Percentiles rank a stretch among this genome's conserved stretches.
Conservation (phyloP, 2,888 invertebrate genomes). For the Campoletis raptor region DNA sequence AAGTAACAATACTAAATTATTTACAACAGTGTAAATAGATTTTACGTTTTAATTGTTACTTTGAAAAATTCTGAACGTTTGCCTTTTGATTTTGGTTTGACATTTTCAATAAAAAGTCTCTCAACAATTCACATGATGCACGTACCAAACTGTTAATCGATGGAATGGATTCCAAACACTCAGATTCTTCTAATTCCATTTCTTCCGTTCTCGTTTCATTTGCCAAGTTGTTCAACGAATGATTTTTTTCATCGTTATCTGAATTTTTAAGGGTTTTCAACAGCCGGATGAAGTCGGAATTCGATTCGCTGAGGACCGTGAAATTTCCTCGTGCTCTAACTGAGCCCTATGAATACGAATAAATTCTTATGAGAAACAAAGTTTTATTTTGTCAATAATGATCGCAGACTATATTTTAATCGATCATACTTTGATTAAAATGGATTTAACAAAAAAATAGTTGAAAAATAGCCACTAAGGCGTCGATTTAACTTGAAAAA, state of each 20-base stretch:
- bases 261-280: slow-evolving; percentile 38
- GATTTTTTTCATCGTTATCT: slow-evolving; percentile 38
- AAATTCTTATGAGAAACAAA: background rate
- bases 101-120: background rate
- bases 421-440: no score
- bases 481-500: background rate
- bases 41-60: no score
- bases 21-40: no score
- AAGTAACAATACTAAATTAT: background rate
- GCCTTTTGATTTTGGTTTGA: background rate
- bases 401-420: background rate
- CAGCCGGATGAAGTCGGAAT: slow-evolving; percentile 74
- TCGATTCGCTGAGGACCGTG: slow-evolving; percentile 78
- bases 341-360: slow-evolving; percentile 69
- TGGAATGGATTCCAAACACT: slow-evolving; percentile 43
- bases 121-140: background rate
- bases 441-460: no score
- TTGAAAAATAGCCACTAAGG: no score
- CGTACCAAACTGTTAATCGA: slow-evolving; percentile 59
- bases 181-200: background rate
- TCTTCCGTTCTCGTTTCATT: background rate
- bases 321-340: slow-evolving; percentile 81
- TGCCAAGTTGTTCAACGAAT: background rate
- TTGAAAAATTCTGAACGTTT: background rate
- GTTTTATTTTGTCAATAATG: background rate